These are phyloP conservation scores for Ennomos fuscantarius DNA, from an alignment of 2,888 invertebrate genomes.

Conservation along the genomic window DNA sequence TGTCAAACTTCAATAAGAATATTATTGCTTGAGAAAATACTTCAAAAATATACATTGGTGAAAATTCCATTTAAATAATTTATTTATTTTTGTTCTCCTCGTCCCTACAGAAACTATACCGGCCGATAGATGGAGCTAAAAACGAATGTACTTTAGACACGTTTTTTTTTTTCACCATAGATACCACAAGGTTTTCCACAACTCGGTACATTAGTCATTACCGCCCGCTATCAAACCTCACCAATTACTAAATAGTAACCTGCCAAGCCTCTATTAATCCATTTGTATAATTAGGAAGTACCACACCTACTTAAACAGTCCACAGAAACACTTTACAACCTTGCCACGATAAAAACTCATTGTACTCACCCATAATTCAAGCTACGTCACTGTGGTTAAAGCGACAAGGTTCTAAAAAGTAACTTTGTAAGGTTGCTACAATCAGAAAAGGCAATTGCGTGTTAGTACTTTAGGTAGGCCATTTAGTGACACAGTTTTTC, in stretches of 20 bases:
- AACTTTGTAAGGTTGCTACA: neutral
- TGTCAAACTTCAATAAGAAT: no score
- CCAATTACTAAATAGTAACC: conserved; percentile 46
- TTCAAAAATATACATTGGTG: no score
- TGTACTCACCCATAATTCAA: neutral
- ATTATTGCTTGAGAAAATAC: no score
- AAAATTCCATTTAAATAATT: no score
- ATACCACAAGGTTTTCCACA: neutral
- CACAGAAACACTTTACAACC: neutral
- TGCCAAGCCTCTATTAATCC: conserved; percentile 55
- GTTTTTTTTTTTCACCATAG: no score
- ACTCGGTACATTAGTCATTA: conserved; percentile 15
- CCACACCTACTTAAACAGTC: conserved; percentile 29
- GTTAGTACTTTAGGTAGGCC: conserved; percentile 18
- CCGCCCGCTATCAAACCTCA: conserved; percentile 20
- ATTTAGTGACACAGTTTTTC: conserved; percentile 27
- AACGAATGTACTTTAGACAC: no score
- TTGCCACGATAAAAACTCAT: neutral
- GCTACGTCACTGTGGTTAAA: neutral
- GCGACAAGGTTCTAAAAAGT: conserved; percentile 6
- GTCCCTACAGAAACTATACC: no score
- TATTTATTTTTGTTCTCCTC: no score
- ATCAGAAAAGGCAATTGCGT: conserved; percentile 12
- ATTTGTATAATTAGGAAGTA: conserved; percentile 62
- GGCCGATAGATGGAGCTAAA: no score